Evolutionary conservation across 2,888 invertebrate species (phyloP), one percentile per base, ranked within the genome.

Genomic region (Pteria penguin): DNA sequence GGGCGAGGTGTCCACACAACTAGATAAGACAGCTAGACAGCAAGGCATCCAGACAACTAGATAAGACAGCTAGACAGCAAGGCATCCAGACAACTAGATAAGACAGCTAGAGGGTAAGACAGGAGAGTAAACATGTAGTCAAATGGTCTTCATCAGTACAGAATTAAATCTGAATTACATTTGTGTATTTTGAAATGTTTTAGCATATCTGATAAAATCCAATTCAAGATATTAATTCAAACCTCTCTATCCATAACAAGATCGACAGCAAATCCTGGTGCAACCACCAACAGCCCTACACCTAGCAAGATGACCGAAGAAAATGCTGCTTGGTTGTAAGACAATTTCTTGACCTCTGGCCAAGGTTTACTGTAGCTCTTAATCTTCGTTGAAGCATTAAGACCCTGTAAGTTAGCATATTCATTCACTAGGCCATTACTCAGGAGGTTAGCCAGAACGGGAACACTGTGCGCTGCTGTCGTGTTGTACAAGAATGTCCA

Each of bases 181-280:
- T n/a, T n/a, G n/a, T n/a, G n/a, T n/a, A n/a, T n/a, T n/a, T n/a
- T n/a, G n/a, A n/a, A n/a, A n/a, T n/a, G n/a, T n/a, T n/a, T n/a
- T n/a, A n/a, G n/a, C n/a, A n/a, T n/a, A n/a, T n/a, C n/a, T n/a
- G n/a, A n/a, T n/a, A n/a, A n/a, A n/a, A n/a, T n/a, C n/a, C n/a
- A n/a, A n/a, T n/a, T n/a, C n/a, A 11, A 62, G 5, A 52, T 33
- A 62, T n/a, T n/a, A n/a, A 60, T 31, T 80, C 92, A 91, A 89
- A 96, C 96, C 94, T 96, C 96, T 90, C 96, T 93, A 91, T 97
- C 97, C 88, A 95, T 95, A 0, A 97, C 96, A 92, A 96, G 95
- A 84, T 96, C 96, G 4, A 96, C 94, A 0, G 95, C 96, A 86
- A 96, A 93, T 32, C 95, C 95, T 32, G 96, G 95, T 0, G 96